Evolutionary conservation across 2,797 vertebrate species (phyloP).

Genomic region (Pangasius mekongensis): DNA sequence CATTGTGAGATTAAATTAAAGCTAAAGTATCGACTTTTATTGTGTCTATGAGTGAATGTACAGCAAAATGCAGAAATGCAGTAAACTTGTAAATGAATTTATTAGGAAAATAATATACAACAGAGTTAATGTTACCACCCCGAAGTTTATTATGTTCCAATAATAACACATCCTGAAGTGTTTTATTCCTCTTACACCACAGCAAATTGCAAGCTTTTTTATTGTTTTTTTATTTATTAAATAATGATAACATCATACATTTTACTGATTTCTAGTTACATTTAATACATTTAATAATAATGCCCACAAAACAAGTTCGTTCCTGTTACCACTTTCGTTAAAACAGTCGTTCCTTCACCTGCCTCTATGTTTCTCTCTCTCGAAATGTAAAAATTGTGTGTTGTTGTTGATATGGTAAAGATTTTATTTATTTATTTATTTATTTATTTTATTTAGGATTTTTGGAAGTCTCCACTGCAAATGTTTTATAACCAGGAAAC

Average conservation of each 20-base stretch:
- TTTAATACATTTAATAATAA: neutral
- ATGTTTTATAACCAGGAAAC: no score
- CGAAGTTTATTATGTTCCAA: neutral
- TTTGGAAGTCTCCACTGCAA: no score
- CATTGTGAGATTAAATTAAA: neutral
- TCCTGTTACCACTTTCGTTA: neutral
- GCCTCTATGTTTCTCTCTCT: neutral
- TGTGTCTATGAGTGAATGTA: neutral
- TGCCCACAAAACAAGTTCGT: neutral
- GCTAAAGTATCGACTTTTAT: neutral
- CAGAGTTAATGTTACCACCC: neutral
- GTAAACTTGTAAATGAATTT: neutral
- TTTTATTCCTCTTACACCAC: neutral
- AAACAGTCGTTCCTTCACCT: neutral
- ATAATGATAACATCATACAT: neutral
- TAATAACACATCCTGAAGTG: neutral
- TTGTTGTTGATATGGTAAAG: no score
- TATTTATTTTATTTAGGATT: no score
- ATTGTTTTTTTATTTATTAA: neutral
- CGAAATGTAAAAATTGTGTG: no score
- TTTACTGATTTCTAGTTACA: neutral
- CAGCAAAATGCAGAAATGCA: neutral
- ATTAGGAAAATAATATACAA: neutral
- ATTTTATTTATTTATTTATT: no score
- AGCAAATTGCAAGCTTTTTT: neutral